Base-by-base conservation (phyloP, 2,797 vertebrate species). In the Xerus rutilus region DNA sequence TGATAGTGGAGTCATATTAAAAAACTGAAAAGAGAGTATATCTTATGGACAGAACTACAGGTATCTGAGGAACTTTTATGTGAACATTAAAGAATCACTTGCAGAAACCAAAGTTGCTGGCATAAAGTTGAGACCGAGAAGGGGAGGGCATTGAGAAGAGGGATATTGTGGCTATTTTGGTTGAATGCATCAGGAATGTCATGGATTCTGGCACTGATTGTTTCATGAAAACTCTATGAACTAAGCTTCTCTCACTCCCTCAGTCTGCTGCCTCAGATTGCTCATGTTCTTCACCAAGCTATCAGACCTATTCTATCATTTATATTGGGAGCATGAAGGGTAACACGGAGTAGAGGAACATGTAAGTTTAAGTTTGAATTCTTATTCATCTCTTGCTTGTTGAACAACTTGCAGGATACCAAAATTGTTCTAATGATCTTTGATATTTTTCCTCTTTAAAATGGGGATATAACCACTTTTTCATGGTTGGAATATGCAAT, bases 81-180 rank as follows among this genome's bases (percentile, higher is more conserved):
- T 1, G 59, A 35, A 17, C 1, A 45, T 52, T 86, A 62, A 70
- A 52, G 2, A 30, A 64, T 76, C 11, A n/a, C 5, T 65, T 32
- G 18, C 45, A 87, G 62, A 47, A 87, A 5, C 1, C 3, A 88
- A 77, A 64, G 15, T 14, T 91, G 25, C 39, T 77, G 21, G 9
- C 0, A 67, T 23, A 54, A 32, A 77, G 49, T 82, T 76, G 83
- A 43, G 13, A 52, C 32, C 12, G 11, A 32, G 18, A 15, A 17
- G 21, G 45, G 14, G 49, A 52, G 13, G 15, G 14, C 49, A 15
- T 11, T 7, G 21, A 18, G 11, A 2, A 47, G 3, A 10, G 35
- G 21, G 21, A 8, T 2, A 28, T 0, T 32, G 15, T 10, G 30
- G 12, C 13, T 72, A 23, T 28, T 0, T 78, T 39, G 14, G 4